Conservation (phyloP, 2,113 vertebrate genomes). For the Clarias magur region DNA sequence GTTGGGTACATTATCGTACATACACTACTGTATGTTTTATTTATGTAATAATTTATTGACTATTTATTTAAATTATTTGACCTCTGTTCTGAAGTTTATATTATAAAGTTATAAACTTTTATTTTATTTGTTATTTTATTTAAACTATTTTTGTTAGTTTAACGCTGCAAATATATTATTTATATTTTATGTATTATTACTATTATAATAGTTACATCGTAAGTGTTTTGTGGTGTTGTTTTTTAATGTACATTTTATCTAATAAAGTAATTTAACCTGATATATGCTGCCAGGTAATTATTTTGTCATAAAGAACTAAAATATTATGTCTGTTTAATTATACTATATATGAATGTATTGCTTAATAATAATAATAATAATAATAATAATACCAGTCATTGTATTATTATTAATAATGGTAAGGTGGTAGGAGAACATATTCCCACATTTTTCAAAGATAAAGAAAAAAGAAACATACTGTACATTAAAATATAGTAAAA, state of each 20-base stretch:
- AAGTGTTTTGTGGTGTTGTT: background rate
- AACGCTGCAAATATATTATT: background rate
- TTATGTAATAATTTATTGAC: slow-evolving; percentile 50
- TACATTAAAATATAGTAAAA: background rate
- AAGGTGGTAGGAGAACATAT: background rate
- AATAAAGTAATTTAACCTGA: background rate
- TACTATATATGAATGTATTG: background rate
- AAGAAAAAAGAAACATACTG: background rate
- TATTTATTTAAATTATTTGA: slow-evolving; percentile 43
- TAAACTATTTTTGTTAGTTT: background rate
- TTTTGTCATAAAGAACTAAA: background rate
- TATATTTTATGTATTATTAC: background rate
- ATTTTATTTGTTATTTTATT: background rate
- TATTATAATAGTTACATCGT: background rate
- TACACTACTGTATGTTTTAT: slow-evolving; percentile 55
- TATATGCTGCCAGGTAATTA: background rate
- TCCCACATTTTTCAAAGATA: background rate
- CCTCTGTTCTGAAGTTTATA: slow-evolving; percentile 39
- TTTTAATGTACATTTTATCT: background rate
- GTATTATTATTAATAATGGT: no score
- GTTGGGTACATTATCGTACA: slow-evolving; percentile 24
- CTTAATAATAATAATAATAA: background rate
- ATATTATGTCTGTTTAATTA: background rate
- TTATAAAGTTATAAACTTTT: slow-evolving; percentile 14
- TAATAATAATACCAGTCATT: background rate